These are phyloP conservation scores for Ibidorhyncha struthersii DNA, from an alignment of 2,113 vertebrate species.

Conservation along the genomic window DNA sequence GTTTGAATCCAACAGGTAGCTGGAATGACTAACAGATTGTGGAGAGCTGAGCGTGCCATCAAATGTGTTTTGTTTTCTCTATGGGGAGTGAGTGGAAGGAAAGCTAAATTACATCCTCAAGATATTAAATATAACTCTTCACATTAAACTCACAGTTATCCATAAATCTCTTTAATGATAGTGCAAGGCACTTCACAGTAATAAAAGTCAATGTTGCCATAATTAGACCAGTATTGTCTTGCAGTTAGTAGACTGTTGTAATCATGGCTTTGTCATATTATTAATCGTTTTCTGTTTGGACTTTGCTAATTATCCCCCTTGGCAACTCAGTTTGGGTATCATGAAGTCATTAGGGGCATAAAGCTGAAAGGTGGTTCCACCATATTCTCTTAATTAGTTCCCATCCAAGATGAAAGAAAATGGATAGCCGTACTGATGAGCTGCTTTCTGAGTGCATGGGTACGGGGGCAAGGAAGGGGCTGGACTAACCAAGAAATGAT, in stretches of 20 bases:
- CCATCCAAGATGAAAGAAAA: not conserved
- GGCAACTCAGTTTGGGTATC: constrained; percentile 50
- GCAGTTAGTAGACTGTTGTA: constrained; percentile 48
- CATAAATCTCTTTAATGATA: constrained; percentile 64
- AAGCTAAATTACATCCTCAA: constrained; percentile 40
- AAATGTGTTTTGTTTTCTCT: not conserved
- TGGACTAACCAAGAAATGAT: not conserved
- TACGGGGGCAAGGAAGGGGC: rapidly evolving
- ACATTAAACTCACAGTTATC: constrained; percentile 28
- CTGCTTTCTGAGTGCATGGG: rapidly evolving
- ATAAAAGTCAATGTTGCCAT: constrained; percentile 53
- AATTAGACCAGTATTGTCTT: constrained; percentile 71
- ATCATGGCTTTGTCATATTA: constrained; percentile 63
- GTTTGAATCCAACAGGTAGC: not conserved
- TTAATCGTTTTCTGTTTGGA: constrained; percentile 74
- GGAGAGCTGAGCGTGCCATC: not conserved
- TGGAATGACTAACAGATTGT: not conserved
- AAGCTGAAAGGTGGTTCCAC: constrained; percentile 33
- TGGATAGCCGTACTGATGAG: not conserved
- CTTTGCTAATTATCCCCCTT: constrained; percentile 74
- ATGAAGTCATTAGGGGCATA: constrained; percentile 19
- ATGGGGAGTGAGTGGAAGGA: not conserved
- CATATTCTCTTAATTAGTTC: constrained; percentile 55
- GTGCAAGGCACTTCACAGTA: constrained; percentile 30
- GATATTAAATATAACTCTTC: constrained; percentile 46